Evolutionary conservation across 1,140 invertebrate species (phyloP).

Genomic region (Agrilus planipennis): DNA sequence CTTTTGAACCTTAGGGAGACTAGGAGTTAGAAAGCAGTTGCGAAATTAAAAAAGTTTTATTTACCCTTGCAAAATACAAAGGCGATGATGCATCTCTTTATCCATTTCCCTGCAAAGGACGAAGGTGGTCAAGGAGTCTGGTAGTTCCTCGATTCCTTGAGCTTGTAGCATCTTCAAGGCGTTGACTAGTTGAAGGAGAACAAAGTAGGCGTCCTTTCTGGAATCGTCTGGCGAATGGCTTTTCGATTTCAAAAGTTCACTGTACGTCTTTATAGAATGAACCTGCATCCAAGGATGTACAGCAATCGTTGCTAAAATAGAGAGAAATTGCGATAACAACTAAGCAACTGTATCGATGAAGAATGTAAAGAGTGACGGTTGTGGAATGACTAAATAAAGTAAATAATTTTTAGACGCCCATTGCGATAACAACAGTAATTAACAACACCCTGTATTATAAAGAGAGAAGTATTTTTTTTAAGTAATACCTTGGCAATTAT

Average conservation of each 20-base stretch:
- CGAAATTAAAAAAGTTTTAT: too few species aligned
- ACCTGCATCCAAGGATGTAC: slow-evolving; percentile 57
- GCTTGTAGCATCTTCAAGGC: slow-evolving; percentile 73
- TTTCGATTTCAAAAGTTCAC: slow-evolving; percentile 37
- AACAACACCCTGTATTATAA: neutral
- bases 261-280: slow-evolving; percentile 54
- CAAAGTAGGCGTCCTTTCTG: slow-evolving; percentile 43
- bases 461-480: neutral
- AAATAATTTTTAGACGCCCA: too few species aligned
- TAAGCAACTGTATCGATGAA: neutral
- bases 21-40: too few species aligned
- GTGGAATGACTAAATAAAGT: too few species aligned
- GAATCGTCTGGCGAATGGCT: slow-evolving; percentile 31
- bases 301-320: slow-evolving; percentile 55
- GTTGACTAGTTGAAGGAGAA: slow-evolving; percentile 68
- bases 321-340: too few species aligned
- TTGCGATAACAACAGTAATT: neutral
- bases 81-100: slow-evolving; percentile 43
- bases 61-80: slow-evolving; percentile 65
- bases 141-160: slow-evolving; percentile 65
- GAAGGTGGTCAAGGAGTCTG: slow-evolving; percentile 52
- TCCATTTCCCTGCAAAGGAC: slow-evolving; percentile 43
- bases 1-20: too few species aligned
- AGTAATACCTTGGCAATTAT: slow-evolving; percentile 50
- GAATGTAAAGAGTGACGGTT: neutral